Conservation (phyloP, 1,140 invertebrate species). For the Lucilia sericata region DNA sequence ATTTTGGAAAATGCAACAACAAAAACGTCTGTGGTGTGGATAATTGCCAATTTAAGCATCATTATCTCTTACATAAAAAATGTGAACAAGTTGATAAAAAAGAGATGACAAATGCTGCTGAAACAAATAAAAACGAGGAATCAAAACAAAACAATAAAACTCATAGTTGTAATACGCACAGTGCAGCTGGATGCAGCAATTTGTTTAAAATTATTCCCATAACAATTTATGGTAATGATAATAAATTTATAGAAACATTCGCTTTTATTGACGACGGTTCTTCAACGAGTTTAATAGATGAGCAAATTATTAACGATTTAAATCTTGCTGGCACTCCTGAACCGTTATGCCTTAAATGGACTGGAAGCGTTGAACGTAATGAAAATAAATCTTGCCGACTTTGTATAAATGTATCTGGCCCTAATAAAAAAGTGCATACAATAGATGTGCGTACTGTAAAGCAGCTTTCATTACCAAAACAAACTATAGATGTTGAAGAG, state of each 20-base stretch:
- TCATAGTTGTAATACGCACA: background rate
- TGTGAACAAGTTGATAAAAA: background rate
- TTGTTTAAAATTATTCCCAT: constrained; percentile 36
- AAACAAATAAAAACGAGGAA: background rate
- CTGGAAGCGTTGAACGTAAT: background rate
- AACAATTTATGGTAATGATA: constrained; percentile 9
- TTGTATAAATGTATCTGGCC: background rate
- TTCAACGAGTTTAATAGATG: constrained; percentile 27
- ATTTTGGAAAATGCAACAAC: background rate
- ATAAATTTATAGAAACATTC: constrained; percentile 19
- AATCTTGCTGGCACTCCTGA: background rate
- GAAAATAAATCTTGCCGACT: constrained; percentile 11
- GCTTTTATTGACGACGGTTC: constrained; percentile 36
- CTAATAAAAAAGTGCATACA: background rate
- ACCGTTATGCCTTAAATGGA: constrained; percentile 15
- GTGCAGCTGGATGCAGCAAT: background rate
- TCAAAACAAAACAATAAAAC: background rate
- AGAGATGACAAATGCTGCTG: background rate
- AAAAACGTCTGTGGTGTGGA: constrained; percentile 26
- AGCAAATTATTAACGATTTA: background rate
- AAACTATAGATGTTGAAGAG: constrained; percentile 25
- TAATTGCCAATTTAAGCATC: background rate
- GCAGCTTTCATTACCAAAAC: constrained; percentile 24
- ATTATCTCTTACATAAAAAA: constrained; percentile 3
- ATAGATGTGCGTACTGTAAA: constrained; percentile 31